phyloP scores from a whole-genome alignment of 2,888 invertebrate species.

The Hyppa rectilinea region DNA sequence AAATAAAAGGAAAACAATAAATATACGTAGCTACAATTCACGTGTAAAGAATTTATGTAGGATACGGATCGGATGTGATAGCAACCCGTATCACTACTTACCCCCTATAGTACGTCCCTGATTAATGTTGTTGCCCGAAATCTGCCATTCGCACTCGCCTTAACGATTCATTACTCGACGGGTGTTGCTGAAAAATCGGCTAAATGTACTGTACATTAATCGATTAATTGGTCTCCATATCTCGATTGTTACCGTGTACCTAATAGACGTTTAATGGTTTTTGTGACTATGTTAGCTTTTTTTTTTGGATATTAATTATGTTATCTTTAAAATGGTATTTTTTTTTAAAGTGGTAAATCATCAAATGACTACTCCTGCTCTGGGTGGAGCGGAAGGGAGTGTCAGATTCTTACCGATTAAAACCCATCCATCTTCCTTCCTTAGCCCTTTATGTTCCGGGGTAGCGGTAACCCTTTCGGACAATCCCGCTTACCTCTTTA shows the following conservation, averaged over 20 bases:
- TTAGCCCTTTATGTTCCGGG: no score
- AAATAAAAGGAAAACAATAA: not conserved
- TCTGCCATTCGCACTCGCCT: constrained; percentile 61
- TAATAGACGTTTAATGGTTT: constrained; percentile 21
- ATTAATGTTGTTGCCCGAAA: constrained; percentile 63
- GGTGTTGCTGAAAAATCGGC: constrained; percentile 58
- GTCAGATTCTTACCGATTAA: no score
- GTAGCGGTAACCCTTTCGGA: no score
- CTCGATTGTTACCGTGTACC: constrained; percentile 21
- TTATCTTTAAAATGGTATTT: no score
- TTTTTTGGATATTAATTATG: not conserved
- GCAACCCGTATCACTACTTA: constrained; percentile 48
- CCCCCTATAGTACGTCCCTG: constrained; percentile 41
- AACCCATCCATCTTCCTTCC: no score
- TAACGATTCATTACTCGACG: constrained; percentile 61
- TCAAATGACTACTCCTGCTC: no score
- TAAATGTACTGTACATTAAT: constrained; percentile 53
- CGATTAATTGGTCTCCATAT: constrained; percentile 51
- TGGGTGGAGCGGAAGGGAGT: no score
- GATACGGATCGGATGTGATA: constrained; percentile 46
- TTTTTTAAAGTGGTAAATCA: no score
- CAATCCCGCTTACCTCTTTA: no score
- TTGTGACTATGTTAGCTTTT: not conserved
- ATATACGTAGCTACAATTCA: constrained; percentile 32
- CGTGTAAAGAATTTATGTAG: constrained; percentile 48